Percentiles rank a stretch among this genome's conserved stretches.
Evolutionary conservation across 2,888 invertebrate genomes (phyloP).

Genomic region (Epirrita christyi): DNA sequence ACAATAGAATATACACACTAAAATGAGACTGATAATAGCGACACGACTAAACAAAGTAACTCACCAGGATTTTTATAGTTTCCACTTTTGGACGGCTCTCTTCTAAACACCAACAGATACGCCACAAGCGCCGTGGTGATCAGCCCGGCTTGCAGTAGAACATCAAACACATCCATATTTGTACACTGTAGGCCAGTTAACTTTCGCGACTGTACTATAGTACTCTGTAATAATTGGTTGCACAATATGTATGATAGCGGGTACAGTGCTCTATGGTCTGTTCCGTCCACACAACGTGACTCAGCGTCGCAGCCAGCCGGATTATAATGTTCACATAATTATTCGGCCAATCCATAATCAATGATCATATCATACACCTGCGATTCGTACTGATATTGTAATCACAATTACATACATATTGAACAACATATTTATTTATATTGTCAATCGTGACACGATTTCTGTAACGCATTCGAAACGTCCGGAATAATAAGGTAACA

Average conservation of each 20-base stretch:
- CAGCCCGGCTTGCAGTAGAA: conserved; percentile 64
- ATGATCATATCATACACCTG: conserved; percentile 12
- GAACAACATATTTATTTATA: no score
- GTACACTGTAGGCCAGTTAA: background rate
- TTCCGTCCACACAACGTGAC: background rate
- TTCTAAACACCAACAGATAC: conserved; percentile 66
- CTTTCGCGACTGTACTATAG: background rate
- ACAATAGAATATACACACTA: no score
- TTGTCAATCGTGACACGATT: no score
- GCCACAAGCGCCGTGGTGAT: conserved; percentile 62
- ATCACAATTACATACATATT: background rate
- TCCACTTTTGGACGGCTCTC: conserved; percentile 47
- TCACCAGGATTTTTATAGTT: conserved; percentile 64
- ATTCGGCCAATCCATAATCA: background rate
- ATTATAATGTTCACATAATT: conserved; percentile 8
- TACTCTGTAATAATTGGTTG: no score
- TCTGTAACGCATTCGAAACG: no score
- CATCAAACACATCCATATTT: conserved; percentile 65
- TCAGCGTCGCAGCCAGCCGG: background rate
- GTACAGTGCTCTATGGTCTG: no score
- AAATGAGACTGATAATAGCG: background rate
- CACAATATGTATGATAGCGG: no score
- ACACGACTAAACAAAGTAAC: conserved; percentile 29
- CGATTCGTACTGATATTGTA: background rate
- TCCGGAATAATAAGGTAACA: no score